Percentiles rank a stretch among this genome's conserved stretches.
Evolutionary conservation across 2,113 vertebrate genomes (phyloP).

Genomic region (Zosterops lateralis): DNA sequence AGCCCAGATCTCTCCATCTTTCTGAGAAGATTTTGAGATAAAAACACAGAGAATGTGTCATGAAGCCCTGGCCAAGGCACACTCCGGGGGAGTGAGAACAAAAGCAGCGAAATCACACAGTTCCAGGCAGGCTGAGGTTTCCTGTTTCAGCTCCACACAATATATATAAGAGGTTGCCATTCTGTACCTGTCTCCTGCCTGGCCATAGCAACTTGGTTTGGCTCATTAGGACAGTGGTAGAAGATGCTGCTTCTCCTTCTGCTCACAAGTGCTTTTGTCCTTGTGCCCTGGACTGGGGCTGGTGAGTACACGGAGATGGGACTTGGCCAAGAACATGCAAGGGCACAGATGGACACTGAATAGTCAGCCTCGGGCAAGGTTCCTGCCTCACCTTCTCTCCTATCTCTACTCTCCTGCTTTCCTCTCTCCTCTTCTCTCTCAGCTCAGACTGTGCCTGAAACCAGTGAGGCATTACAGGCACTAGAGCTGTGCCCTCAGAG

Average conservation of each 20-base stretch:
- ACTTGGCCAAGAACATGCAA: neutral
- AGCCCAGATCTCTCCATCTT: too few relatives aligned
- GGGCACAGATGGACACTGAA: neutral
- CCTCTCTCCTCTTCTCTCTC: neutral
- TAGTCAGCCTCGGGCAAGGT: neutral
- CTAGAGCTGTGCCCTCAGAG: neutral
- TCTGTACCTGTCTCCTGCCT: neutral
- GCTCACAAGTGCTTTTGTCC: neutral
- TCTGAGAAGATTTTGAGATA: neutral
- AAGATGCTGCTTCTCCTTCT: neutral
- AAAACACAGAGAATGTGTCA: rapidly evolving
- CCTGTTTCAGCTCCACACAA: neutral
- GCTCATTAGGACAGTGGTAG: neutral
- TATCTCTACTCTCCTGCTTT: neutral
- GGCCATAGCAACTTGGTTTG: neutral
- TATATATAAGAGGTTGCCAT: rapidly evolving
- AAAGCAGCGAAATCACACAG: neutral
- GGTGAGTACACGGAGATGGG: neutral
- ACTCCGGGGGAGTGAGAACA: rapidly evolving
- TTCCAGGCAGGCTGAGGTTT: neutral
- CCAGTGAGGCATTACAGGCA: neutral
- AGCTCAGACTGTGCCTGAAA: neutral
- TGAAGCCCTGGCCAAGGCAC: neutral
- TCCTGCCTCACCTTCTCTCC: neutral
- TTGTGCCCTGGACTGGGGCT: neutral